These are phyloP conservation scores for Mesitornis unicolor DNA, from an alignment of 2,113 vertebrate species.

Conservation along the genomic window DNA sequence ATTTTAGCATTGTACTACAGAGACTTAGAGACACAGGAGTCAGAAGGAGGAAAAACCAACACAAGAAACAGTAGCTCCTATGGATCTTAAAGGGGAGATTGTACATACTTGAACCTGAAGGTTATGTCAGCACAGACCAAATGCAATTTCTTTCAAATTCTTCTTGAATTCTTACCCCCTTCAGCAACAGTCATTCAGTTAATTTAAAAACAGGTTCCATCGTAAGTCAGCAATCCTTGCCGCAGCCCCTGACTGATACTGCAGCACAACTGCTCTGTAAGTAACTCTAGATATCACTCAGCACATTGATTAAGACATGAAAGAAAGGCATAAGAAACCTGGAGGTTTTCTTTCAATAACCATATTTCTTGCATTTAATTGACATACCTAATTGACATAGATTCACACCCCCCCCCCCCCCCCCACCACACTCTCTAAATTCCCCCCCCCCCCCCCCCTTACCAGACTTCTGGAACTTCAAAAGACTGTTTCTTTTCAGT, in stretches of 20 bases:
- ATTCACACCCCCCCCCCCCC: rapidly evolving
- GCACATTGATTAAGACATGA: background rate
- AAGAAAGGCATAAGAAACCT: too few species aligned
- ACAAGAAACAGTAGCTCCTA: background rate
- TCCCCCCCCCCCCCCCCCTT: rapidly evolving
- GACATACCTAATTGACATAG: background rate
- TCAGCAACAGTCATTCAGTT: background rate
- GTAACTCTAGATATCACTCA: background rate
- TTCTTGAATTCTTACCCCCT: background rate
- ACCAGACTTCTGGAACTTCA: background rate
- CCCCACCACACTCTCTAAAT: background rate
- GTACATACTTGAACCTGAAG: background rate
- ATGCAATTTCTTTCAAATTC: background rate
- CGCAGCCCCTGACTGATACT: background rate
- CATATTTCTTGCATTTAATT: background rate
- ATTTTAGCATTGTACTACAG: background rate
- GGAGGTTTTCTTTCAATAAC: background rate
- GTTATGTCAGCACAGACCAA: background rate
- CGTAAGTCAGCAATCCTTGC: background rate
- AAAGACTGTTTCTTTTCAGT: background rate
- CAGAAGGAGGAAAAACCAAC: background rate
- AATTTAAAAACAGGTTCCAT: background rate
- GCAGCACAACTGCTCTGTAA: background rate
- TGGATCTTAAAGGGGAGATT: rapidly evolving
- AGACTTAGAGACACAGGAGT: background rate